Percentiles rank a stretch among this genome's conserved stretches.
Conservation (phyloP, 2,797 vertebrate species). For the Kryptolebias ocellatus region DNA sequence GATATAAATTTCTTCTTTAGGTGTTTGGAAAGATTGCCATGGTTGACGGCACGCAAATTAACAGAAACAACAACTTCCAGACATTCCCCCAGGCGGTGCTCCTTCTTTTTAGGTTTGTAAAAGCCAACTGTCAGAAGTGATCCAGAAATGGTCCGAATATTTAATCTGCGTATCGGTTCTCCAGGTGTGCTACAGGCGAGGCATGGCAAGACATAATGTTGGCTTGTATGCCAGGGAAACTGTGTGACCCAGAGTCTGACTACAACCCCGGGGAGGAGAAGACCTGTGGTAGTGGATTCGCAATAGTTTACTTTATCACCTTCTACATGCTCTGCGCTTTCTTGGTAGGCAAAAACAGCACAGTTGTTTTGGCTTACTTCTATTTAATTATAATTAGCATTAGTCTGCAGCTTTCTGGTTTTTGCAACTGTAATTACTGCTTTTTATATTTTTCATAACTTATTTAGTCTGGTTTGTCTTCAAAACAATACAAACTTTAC, state of each 20-base stretch:
- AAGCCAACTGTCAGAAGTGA: background rate
- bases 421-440: background rate
- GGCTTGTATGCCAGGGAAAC: constrained; percentile 93
- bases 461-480: background rate
- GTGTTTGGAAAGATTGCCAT: constrained; percentile 98
- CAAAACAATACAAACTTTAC: background rate
- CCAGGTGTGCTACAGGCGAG: constrained; percentile 96
- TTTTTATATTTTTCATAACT: background rate
- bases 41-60: constrained; percentile 96
- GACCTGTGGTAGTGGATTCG: constrained; percentile 96
- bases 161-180: background rate
- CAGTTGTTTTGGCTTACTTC: background rate
- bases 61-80: constrained; percentile 99
- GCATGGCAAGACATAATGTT: constrained; percentile 99
- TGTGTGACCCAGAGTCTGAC: constrained; percentile 95
- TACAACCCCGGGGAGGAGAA: constrained; percentile 92
- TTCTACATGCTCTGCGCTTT: constrained; percentile 99
- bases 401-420: background rate
- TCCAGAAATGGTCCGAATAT: background rate
- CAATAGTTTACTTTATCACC: constrained; percentile 97
- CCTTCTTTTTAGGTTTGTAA: constrained; percentile 92
- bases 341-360: constrained; percentile 82
- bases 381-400: background rate
- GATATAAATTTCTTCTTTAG: constrained; percentile 69
- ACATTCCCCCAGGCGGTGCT: constrained; percentile 97